Conservation (phyloP, 2,113 vertebrate species). For the Rhinolophus sinicus region DNA sequence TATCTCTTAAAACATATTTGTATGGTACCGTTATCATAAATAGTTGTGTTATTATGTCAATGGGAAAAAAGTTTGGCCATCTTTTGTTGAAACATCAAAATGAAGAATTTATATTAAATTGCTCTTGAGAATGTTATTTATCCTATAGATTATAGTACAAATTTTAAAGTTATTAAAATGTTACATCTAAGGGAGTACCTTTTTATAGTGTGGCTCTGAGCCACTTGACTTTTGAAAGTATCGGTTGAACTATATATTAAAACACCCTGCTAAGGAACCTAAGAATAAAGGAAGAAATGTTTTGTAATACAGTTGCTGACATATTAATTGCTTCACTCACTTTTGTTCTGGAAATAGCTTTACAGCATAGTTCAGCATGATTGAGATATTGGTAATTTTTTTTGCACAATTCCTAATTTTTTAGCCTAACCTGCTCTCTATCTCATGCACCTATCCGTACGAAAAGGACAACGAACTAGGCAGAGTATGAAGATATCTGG, state of each 20-base stretch:
- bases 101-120: constrained; percentile 44
- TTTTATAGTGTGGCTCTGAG: constrained; percentile 47
- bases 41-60: constrained; percentile 43
- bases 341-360: constrained; percentile 77
- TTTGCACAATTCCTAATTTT: constrained; percentile 63
- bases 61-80: constrained; percentile 28
- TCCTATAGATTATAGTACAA: neutral
- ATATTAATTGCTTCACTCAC: constrained; percentile 75
- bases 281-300: constrained; percentile 67
- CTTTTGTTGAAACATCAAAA: constrained; percentile 35
- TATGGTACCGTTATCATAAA: neutral
- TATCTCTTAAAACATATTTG: neutral
- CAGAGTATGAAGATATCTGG: neutral
- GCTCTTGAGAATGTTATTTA: constrained; percentile 16
- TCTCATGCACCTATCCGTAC: neutral
- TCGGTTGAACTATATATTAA: constrained; percentile 65
- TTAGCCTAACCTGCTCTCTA: neutral
- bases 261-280: constrained; percentile 17
- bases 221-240: constrained; percentile 51
- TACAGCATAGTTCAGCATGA: constrained; percentile 42
- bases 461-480: neutral
- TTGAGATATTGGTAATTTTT: constrained; percentile 65
- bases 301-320: constrained; percentile 73
- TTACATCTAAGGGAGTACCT: neutral
- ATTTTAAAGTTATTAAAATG: constrained; percentile 50